phyloP scores from a whole-genome alignment of 2,797 vertebrate genomes.

The Crocodylus rhombifer region DNA sequence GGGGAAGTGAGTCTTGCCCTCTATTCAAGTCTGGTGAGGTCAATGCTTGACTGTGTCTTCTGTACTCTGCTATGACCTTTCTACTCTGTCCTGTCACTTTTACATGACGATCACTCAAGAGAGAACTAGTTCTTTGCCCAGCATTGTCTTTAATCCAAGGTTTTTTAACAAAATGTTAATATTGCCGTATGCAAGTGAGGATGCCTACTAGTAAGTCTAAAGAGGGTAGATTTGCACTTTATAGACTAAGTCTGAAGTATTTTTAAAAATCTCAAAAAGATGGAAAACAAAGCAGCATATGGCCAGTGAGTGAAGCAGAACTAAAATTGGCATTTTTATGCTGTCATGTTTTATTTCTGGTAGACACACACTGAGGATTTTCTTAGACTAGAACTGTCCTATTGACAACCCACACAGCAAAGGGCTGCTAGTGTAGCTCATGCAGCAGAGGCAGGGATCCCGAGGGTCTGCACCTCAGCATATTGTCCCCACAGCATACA shows the following conservation, averaged over 20 bases:
- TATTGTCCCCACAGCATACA: too few relatives aligned
- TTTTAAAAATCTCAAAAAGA: background rate
- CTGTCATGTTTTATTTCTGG: background rate
- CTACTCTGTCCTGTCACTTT: background rate
- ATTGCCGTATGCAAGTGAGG: background rate
- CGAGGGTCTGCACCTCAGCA: too few relatives aligned
- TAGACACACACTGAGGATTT: too few relatives aligned
- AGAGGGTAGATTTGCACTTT: background rate
- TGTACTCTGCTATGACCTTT: background rate
- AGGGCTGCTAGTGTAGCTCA: too few relatives aligned
- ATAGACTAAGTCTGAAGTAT: too few relatives aligned
- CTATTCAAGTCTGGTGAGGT: too few relatives aligned
- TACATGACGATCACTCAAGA: background rate
- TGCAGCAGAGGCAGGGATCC: too few relatives aligned
- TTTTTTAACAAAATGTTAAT: background rate
- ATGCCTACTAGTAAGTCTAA: background rate
- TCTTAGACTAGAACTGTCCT: too few relatives aligned
- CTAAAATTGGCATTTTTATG: background rate
- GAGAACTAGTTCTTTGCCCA: background rate
- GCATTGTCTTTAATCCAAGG: background rate
- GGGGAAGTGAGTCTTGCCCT: too few relatives aligned
- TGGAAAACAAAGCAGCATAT: background rate
- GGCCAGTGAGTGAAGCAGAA: background rate
- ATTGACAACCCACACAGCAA: too few relatives aligned
- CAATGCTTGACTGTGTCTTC: background rate